Conservation (phyloP, 1,140 invertebrate species). For the Papilio aristodemus region DNA sequence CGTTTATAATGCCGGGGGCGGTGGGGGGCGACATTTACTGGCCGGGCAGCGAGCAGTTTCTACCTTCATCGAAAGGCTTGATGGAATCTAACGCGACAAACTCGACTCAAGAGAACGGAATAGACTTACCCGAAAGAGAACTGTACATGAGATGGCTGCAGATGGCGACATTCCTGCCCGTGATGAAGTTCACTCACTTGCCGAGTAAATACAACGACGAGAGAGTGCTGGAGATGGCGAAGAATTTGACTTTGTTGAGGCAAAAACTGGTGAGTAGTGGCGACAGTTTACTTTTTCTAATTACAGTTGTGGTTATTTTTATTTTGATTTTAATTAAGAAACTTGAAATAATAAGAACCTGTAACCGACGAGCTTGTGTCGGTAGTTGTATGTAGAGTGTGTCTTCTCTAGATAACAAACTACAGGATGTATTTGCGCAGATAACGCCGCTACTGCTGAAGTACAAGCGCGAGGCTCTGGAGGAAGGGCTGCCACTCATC, state of each 20-base stretch:
- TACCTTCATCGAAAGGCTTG: conserved; percentile 65
- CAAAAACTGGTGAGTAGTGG: conserved; percentile 83
- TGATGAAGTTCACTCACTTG: conserved; percentile 93
- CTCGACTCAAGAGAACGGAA: conserved; percentile 79
- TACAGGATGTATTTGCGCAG: conserved; percentile 57
- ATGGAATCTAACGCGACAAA: conserved; percentile 57
- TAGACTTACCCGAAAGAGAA: conserved; percentile 88
- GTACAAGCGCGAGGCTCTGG: conserved; percentile 87
- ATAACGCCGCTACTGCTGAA: conserved; percentile 88
- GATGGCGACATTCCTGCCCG: conserved; percentile 93
- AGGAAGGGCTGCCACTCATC: conserved; percentile 91
- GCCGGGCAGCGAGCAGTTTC: conserved; percentile 80
- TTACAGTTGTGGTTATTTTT: too few relatives aligned
- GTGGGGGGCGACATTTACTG: conserved; percentile 92
- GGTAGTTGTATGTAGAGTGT: neutral
- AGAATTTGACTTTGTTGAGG: conserved; percentile 87
- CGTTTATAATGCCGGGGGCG: conserved; percentile 94
- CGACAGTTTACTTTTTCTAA: neutral
- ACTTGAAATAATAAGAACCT: too few relatives aligned
- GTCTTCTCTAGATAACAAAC: too few relatives aligned
- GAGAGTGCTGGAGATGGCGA: conserved; percentile 88
- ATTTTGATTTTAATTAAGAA: too few relatives aligned
- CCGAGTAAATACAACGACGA: conserved; percentile 93
- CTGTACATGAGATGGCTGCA: conserved; percentile 97
- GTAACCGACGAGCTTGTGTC: too few relatives aligned